Evolutionary conservation across 2,113 vertebrate species (phyloP).

Genomic region (Bungarus multicinctus): DNA sequence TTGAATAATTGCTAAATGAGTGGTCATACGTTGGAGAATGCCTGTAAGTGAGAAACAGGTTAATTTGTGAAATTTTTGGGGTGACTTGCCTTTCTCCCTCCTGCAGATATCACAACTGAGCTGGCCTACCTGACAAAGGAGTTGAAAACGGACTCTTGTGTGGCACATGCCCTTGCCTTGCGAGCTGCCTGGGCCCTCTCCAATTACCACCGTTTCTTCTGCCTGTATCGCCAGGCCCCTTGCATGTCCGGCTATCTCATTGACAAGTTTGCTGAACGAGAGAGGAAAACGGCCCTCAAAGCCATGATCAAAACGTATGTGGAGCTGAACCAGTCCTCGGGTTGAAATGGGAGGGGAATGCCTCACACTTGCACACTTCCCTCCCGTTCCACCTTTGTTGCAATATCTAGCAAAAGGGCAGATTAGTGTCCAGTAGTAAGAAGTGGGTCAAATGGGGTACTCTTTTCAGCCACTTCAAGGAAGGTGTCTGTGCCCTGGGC

Average conservation of each 20-base stretch:
- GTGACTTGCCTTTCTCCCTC: background rate
- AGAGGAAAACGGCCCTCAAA: conserved; percentile 83
- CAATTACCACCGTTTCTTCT: conserved; percentile 89
- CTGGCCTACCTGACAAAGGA: conserved; percentile 83
- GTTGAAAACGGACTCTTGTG: conserved; percentile 79
- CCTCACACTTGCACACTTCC: background rate
- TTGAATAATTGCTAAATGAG: background rate
- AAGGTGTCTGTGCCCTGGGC: background rate
- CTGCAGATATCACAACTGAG: conserved; percentile 85
- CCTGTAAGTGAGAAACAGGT: background rate
- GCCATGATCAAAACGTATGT: conserved; percentile 93
- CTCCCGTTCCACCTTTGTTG: background rate
- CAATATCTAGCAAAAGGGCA: background rate
- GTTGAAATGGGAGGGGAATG: background rate
- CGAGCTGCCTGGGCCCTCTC: conserved; percentile 87
- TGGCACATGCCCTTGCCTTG: conserved; percentile 81
- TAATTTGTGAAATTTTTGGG: background rate
- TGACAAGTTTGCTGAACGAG: conserved; percentile 91
- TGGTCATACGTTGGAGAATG: background rate
- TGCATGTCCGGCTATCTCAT: conserved; percentile 92
- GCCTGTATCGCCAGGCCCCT: conserved; percentile 80
- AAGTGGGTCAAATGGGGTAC: background rate
- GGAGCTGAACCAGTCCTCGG: background rate
- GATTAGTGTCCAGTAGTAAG: background rate
- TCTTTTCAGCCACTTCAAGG: background rate